phyloP scores from a whole-genome alignment of 1,140 invertebrate species.

The Aporrectodea caliginosa region DNA sequence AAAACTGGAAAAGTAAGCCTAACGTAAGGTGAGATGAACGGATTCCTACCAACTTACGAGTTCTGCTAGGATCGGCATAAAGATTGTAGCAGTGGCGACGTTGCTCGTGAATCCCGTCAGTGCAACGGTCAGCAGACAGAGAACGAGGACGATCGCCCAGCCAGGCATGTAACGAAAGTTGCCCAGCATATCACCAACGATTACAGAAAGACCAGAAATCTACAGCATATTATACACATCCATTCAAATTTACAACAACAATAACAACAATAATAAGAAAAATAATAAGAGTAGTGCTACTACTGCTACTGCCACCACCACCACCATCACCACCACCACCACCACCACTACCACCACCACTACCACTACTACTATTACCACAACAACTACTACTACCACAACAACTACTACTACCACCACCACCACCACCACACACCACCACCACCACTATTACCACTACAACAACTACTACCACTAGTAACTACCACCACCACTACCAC shows the following conservation, averaged over 20 bases:
- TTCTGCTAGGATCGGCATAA: constrained; percentile 74
- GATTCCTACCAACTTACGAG: too few relatives aligned
- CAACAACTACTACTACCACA: too few relatives aligned
- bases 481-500: too few relatives aligned
- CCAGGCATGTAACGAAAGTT: constrained; percentile 24
- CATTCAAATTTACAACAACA: too few relatives aligned
- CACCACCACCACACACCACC: too few relatives aligned
- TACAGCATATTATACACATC: too few relatives aligned
- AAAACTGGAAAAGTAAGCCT: too few relatives aligned
- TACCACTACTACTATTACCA: background rate
- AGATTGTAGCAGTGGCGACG: constrained; percentile 77
- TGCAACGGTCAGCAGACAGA: constrained; percentile 39
- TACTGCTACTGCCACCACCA: background rate
- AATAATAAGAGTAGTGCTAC: background rate
- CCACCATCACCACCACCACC: background rate
- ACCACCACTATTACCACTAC: background rate
- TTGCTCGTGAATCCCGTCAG: constrained; percentile 80
- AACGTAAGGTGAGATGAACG: too few relatives aligned
- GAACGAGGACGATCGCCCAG: constrained; percentile 20
- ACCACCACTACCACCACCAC: background rate
- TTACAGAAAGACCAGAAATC: constrained; percentile 26
- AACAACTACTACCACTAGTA: too few relatives aligned
- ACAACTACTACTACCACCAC: too few relatives aligned
- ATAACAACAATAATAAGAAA: too few relatives aligned
- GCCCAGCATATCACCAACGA: constrained; percentile 29